Percentiles rank a stretch among this genome's conserved stretches.
Conservation (phyloP, 2,113 vertebrate species). For the Synodontis membranacea region DNA sequence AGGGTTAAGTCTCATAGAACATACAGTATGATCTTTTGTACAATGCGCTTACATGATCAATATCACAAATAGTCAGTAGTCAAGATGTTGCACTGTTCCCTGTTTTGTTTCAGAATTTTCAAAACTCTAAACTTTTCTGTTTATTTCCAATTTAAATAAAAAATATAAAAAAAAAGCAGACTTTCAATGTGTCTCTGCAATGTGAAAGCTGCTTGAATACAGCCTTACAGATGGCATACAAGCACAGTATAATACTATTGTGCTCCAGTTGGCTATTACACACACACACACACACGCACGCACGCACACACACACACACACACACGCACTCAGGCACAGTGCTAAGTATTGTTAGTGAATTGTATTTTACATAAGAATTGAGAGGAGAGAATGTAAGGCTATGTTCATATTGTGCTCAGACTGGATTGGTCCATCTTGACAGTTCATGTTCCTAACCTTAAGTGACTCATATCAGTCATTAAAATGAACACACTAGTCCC, state of each 20-base stretch:
- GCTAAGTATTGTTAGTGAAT: neutral
- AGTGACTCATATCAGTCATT: neutral
- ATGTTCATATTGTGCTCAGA: neutral
- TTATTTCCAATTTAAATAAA: neutral
- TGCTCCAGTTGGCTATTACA: neutral
- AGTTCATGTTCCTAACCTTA: neutral
- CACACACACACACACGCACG: neutral
- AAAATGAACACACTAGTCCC: neutral
- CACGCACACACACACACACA: neutral
- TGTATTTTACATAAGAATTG: neutral
- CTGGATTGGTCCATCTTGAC: neutral
- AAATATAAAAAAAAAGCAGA: too few relatives aligned
- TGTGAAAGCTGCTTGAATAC: neutral
- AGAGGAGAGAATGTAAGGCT: neutral
- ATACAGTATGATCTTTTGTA: neutral
- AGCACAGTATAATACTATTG: neutral
- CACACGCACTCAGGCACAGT: too few relatives aligned
- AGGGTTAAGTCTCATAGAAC: neutral
- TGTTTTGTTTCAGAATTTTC: neutral
- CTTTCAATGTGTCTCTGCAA: too few relatives aligned
- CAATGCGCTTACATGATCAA: too few relatives aligned
- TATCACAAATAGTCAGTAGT: neutral
- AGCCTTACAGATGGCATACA: neutral
- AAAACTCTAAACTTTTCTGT: neutral
- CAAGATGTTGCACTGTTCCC: neutral